Evolutionary conservation across 2,888 invertebrate genomes (phyloP), one percentile per base, ranked within the genome.

Genomic region (Drosophila borealis): DNA sequence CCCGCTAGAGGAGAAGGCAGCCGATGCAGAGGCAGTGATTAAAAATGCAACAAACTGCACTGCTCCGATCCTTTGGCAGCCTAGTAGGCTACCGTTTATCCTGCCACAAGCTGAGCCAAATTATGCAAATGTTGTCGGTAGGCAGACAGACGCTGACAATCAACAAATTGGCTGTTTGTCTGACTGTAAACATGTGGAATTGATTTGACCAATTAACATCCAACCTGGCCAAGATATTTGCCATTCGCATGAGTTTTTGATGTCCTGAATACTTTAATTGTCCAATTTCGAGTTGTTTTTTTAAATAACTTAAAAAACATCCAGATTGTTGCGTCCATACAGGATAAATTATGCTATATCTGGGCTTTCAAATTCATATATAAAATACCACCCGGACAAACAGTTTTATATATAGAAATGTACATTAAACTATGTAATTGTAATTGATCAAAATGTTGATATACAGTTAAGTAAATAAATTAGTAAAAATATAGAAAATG

Each of bases 111-210:
- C 50, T 50, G 13, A 50, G 50, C 36, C 51, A 50, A 53, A 70
- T 70, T 72, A 71, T 68, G 77, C 62, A 71, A 68, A 81, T 68
- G 45, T 50, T 66, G 64, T 45, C 60, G 70, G 41, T 65, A 64
- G 72, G 57, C 70, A 72, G 70, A 53, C 70, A 59, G 59, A 48
- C 64, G 61, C 60, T 64, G 73, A 64, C 70, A 74, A 62, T 62
- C 77, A 71, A 81, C 81, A 85, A 85, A 85, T 84, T 85, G 86
- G 66, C 87, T 72, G 71, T 87, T 67, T 77, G 82, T 69, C 79
- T 72, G 29, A 56, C 17, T 2, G 69, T n/a, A 39, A 44, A 71
- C 85, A 77, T 81, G 62, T 77, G 88, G 77, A 73, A 77, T 77
- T 75, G 84, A 87, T 87, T 89, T 78, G 53, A 72, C 70, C 84